A percentile compares a stretch with the other conserved stretches of the same genome.
These are phyloP conservation scores for Eupeodes latifasciatus DNA, from an alignment of 2,888 invertebrate species.

Conservation along the genomic window DNA sequence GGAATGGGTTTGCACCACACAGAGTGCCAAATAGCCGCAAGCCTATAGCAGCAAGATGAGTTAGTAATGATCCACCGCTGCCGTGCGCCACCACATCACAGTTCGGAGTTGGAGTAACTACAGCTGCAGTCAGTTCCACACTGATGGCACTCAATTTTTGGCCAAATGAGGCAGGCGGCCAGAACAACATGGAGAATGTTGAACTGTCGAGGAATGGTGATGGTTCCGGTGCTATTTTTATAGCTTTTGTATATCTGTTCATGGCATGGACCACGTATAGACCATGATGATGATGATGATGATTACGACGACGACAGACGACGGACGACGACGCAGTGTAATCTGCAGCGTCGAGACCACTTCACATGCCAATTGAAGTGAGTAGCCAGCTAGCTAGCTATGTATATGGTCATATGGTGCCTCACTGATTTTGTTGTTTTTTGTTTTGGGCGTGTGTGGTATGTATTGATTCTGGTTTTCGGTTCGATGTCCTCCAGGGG, in stretches of 20 bases:
- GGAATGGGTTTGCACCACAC: neutral
- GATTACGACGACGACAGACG: conserved; percentile 27
- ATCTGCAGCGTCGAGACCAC: conserved; percentile 66
- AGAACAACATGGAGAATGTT: conserved; percentile 8
- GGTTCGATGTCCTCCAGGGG: conserved; percentile 72
- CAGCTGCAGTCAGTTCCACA: neutral
- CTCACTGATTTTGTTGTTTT: conserved; percentile 66
- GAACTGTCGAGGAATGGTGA: conserved; percentile 27
- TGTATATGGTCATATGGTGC: neutral
- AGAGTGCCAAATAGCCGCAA: conserved; percentile 29
- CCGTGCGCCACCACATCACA: conserved; percentile 5
- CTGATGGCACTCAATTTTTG: conserved; percentile 41
- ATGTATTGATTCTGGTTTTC: conserved; percentile 70
- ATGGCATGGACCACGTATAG: neutral
- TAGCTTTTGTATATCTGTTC: conserved; percentile 18
- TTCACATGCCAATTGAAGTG: conserved; percentile 72
- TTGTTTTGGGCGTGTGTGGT: conserved; percentile 34
- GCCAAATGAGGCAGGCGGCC: conserved; percentile 63
- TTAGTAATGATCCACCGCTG: conserved; percentile 62
- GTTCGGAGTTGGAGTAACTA: neutral
- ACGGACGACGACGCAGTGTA: conserved; percentile 38
- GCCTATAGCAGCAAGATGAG: conserved; percentile 48
- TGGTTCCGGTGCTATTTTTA: conserved; percentile 61
- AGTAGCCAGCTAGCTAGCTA: neutral
- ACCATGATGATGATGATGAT: conserved; percentile 1